These are phyloP conservation scores for Hirudo medicinalis DNA, from an alignment of 1,140 invertebrate genomes.

Conservation along the genomic window DNA sequence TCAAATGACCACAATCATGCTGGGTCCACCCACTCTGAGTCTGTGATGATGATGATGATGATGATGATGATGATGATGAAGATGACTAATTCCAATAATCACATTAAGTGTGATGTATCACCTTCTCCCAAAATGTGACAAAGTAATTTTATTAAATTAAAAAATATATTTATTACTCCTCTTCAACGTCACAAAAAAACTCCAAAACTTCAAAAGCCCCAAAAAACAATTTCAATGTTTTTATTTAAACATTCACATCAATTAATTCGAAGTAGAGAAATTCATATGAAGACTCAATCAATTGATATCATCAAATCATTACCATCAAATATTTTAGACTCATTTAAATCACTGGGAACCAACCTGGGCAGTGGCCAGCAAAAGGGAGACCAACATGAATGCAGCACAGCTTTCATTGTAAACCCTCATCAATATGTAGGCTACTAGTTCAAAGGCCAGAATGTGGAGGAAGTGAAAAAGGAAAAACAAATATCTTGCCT, in stretches of 20 bases:
- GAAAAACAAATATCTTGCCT: slow-evolving; percentile 34
- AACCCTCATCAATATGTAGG: slow-evolving; percentile 28
- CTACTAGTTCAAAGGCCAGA: slow-evolving; percentile 30
- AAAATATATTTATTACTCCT: too few species aligned
- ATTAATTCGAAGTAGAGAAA: too few species aligned
- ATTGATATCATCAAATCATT: too few species aligned
- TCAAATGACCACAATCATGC: slow-evolving; percentile 41
- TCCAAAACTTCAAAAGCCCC: too few species aligned
- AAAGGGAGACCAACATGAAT: slow-evolving; percentile 24
- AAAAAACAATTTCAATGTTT: too few species aligned
- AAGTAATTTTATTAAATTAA: too few species aligned
- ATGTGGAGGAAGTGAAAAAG: slow-evolving; percentile 31
- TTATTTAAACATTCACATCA: too few species aligned
- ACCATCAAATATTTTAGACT: too few species aligned
- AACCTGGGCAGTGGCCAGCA: slow-evolving; percentile 35
- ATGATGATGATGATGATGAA: slow-evolving; percentile 10
- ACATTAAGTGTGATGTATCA: slow-evolving; percentile 13
- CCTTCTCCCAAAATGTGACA: too few species aligned
- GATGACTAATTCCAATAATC: slow-evolving; percentile 14
- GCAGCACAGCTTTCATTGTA: slow-evolving; percentile 27
- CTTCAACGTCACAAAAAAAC: too few species aligned
- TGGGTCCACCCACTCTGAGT: slow-evolving; percentile 41
- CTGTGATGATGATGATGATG: slow-evolving; percentile 26
- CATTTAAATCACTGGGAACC: not conserved
- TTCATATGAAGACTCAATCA: too few species aligned